Percentiles rank a stretch among this genome's conserved stretches.
These are phyloP conservation scores for Odocoileus virginianus DNA, from an alignment of 2,113 vertebrate species.

Conservation along the genomic window DNA sequence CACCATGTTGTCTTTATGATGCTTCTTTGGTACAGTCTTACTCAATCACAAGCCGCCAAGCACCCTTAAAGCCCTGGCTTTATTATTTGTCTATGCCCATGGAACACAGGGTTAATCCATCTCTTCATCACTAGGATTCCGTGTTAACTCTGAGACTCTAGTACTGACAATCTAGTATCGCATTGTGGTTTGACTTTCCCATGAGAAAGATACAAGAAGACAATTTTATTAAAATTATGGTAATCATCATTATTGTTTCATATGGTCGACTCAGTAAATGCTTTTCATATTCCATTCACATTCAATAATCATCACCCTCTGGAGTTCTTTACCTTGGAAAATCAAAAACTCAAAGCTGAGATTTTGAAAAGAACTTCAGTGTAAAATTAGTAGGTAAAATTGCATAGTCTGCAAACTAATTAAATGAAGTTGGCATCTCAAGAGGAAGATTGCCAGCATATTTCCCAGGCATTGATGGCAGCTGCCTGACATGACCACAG, in stretches of 20 bases:
- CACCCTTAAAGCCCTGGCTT: not conserved
- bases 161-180: not conserved
- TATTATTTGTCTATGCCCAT: not conserved
- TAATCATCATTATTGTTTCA: not conserved
- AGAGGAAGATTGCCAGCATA: not conserved
- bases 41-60: not conserved
- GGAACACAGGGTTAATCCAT: not conserved
- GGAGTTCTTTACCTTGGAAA: not conserved
- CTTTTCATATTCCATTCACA: not conserved
- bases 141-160: not conserved
- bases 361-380: slow-evolving; percentile 3
- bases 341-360: not conserved
- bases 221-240: not conserved
- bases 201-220: not conserved
- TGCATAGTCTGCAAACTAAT: not conserved
- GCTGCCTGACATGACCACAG: not conserved
- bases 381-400: not conserved
- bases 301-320: not conserved
- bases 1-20: rapidly evolving
- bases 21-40: not conserved
- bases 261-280: not conserved
- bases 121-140: not conserved
- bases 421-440: not conserved
- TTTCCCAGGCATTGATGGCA: slow-evolving; percentile 13
- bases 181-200: not conserved